Base-by-base conservation (phyloP, 1,140 invertebrate genomes). In the Hylaeus volcanicus region DNA sequence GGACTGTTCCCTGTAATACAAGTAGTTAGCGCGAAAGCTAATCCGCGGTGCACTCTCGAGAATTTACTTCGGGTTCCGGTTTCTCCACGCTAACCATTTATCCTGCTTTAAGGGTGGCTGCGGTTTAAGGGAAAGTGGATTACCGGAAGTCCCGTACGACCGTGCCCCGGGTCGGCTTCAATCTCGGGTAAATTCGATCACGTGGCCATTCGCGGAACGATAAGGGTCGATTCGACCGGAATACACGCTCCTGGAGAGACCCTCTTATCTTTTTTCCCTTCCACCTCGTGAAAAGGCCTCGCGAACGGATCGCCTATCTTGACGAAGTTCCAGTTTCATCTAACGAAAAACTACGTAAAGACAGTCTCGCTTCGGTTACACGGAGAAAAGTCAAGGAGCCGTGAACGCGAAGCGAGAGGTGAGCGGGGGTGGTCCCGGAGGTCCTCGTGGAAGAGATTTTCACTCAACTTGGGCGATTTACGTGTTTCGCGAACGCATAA, bases 121-220 rank as follows among this genome's bases (percentile, higher is more conserved):
- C 81, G 85, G 85, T 87, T 87, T 86, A 87, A 86, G 85, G 85
- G 88, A 89, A 90, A 90, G 89, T 90, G 88, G 89, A 90, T 90
- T 90, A 90, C 86, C 82, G 86, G 81, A 82, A 88, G 87, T 89
- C 86, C 84, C 80, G 68, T 65, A 87, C 85, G 81, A 87, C 76
- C 83, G 79, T 81, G 79, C 82, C 83, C 26, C 85, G 76, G 77
- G 69, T 81, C 75, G 82, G 82, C 84, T 86, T 75, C 82, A 88
- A 88, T 87, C 77, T 81, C 84, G 61, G 70, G 45, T 86, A 85
- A 90, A 90, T 88, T 90, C 82, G 88, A 90, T 90, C 87, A 84
- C 77, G 81, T 81, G 85, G 74, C 81, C 63, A 81, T 86, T 86
- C 81, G 85, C 73, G 63, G 55, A 77, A 83, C 85, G 85, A 86